Evolutionary conservation across 2,797 vertebrate genomes (phyloP).

Genomic region (Anguilla pacifica): DNA sequence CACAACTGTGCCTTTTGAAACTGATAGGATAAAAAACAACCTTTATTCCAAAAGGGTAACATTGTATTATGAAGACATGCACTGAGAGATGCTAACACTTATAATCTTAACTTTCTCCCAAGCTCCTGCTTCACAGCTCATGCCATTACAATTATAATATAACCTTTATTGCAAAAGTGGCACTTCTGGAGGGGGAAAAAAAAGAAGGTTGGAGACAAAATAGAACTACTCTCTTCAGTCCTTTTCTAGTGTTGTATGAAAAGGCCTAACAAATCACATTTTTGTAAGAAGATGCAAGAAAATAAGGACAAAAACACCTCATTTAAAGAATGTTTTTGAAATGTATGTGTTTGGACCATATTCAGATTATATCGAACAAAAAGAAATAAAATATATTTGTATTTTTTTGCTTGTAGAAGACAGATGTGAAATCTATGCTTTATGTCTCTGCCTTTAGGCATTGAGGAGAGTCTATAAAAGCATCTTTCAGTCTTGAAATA

Average conservation of each 20-base stretch:
- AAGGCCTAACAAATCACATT: not conserved
- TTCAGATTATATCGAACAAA: not conserved
- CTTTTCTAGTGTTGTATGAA: not conserved
- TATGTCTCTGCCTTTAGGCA: not conserved
- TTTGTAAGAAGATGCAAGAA: not conserved
- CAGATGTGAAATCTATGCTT: not conserved
- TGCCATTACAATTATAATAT: conserved; percentile 43
- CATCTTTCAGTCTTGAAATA: conserved; percentile 1
- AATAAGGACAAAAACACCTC: not conserved
- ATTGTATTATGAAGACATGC: conserved; percentile 64
- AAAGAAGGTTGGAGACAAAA: conserved; percentile 39
- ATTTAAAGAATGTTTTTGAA: not conserved
- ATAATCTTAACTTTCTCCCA: conserved; percentile 39
- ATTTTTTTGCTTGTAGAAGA: not conserved
- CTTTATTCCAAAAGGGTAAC: conserved; percentile 66
- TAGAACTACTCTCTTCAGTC: conserved; percentile 18
- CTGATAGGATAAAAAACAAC: conserved; percentile 80
- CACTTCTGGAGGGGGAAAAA: conserved; percentile 33
- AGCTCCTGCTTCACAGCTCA: conserved; percentile 36
- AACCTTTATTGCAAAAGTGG: conserved; percentile 36
- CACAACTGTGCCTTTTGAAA: conserved; percentile 80
- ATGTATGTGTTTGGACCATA: not conserved
- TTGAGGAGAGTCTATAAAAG: not conserved
- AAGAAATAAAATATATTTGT: not conserved
- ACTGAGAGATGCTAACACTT: conserved; percentile 39